Conservation (phyloP, 1,140 invertebrate genomes). For the Drosophila kohkoa region DNA sequence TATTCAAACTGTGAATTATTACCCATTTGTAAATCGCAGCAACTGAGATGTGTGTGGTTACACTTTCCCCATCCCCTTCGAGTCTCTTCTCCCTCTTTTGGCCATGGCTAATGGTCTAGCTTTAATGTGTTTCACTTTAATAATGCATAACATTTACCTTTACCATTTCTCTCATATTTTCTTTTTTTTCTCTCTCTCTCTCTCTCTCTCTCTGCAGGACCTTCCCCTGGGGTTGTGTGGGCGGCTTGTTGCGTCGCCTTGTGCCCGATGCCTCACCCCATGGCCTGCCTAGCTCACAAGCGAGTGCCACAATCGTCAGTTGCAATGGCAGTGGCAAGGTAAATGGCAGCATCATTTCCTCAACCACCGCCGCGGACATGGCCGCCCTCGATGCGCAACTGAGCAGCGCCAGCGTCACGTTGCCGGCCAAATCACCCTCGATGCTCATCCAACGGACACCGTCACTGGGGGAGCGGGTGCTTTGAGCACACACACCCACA, state of each 20-base stretch:
- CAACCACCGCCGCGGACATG: slow-evolving; percentile 56
- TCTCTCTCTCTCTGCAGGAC: slow-evolving; percentile 86
- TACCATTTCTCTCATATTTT: slow-evolving; percentile 37
- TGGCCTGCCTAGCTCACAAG: slow-evolving; percentile 67
- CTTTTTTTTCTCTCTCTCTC: slow-evolving; percentile 50
- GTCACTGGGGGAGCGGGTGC: slow-evolving; percentile 82
- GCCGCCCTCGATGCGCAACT: slow-evolving; percentile 70
- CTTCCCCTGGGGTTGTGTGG: slow-evolving; percentile 88
- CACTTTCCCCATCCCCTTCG: no score
- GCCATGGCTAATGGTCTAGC: slow-evolving; percentile 69
- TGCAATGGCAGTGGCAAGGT: slow-evolving; percentile 23
- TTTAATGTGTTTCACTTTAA: slow-evolving; percentile 80
- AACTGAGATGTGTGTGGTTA: background rate
- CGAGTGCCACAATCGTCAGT: background rate
- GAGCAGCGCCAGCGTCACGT: slow-evolving; percentile 64
- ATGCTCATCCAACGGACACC: slow-evolving; percentile 82
- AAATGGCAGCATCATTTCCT: slow-evolving; percentile 37
- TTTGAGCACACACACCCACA: slow-evolving; percentile 36
- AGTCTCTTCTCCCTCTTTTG: background rate
- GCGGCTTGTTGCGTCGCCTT: slow-evolving; percentile 88
- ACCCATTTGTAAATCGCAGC: slow-evolving; percentile 34
- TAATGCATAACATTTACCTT: slow-evolving; percentile 81
- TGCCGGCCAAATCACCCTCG: slow-evolving; percentile 79
- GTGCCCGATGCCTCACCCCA: slow-evolving; percentile 88
- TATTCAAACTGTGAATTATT: slow-evolving; percentile 49